A percentile compares a stretch with the other conserved stretches of the same genome.
Evolutionary conservation across 2,888 invertebrate genomes (phyloP).

Genomic region (Omphaloscelis lunosa): DNA sequence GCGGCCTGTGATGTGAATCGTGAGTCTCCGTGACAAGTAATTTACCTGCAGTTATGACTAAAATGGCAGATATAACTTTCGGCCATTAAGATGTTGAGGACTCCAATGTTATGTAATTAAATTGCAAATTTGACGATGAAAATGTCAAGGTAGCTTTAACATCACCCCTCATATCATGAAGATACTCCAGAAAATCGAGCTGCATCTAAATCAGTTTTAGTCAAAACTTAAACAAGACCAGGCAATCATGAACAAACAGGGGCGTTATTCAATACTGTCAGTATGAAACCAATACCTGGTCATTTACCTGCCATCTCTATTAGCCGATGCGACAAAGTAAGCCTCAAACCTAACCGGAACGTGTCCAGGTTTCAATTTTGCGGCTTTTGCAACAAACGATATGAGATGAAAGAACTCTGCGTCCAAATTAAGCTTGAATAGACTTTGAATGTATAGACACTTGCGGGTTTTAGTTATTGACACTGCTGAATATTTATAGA

Average conservation of each 20-base stretch:
- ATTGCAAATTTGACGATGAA: background rate
- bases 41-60: background rate
- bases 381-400: conserved; percentile 34
- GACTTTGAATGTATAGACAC: background rate
- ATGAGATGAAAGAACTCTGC: conserved; percentile 1
- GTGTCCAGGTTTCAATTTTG: conserved; percentile 41
- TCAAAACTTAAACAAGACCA: conserved; percentile 3
- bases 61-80: conserved; percentile 27
- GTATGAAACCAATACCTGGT: conserved; percentile 11
- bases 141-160: background rate
- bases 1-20: conserved; percentile 17
- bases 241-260: background rate
- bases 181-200: background rate
- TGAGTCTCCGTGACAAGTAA: conserved; percentile 27
- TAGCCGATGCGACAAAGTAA: conserved; percentile 22
- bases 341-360: conserved; percentile 27
- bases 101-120: conserved; percentile 1
- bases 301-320: conserved; percentile 16
- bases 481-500: background rate
- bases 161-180: background rate
- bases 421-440: conserved; percentile 8
- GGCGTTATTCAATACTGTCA: background rate
- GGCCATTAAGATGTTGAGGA: conserved; percentile 3
- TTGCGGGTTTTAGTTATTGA: background rate
- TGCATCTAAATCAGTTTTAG: background rate